These are phyloP conservation scores for Caenorhabditis macrosperma DNA, from an alignment of 2,888 invertebrate species.

Conservation along the genomic window DNA sequence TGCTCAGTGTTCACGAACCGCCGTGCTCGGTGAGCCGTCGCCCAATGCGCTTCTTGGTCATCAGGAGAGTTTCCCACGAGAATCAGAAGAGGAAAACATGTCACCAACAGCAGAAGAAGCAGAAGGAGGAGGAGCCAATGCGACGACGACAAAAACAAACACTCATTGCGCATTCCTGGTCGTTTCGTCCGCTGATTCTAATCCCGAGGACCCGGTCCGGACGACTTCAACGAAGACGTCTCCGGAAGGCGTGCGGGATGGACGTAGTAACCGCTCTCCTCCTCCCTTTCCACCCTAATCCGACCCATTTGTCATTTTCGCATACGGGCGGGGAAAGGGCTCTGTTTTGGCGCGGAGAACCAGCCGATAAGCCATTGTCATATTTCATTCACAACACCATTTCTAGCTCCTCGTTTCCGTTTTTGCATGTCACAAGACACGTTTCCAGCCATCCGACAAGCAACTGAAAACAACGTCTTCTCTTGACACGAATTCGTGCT, in stretches of 20 bases:
- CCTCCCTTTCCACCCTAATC: conserved; percentile 20
- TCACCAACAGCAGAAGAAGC: conserved; percentile 19
- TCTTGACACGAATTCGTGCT: no score
- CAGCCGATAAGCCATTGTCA: conserved; percentile 12
- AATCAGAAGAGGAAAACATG: conserved; percentile 44
- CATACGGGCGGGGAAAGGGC: conserved; percentile 2
- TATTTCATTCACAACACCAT: conserved; percentile 37
- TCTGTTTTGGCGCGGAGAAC: not conserved
- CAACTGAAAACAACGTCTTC: not conserved
- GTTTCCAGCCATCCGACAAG: not conserved
- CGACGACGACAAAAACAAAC: conserved; percentile 13
- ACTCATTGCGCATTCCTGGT: conserved; percentile 31
- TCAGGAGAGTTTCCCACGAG: conserved; percentile 13
- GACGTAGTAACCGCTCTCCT: conserved; percentile 24
- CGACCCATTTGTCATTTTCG: conserved; percentile 46
- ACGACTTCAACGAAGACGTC: no score
- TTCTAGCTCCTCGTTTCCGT: conserved; percentile 5
- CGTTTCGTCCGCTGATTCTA: conserved; percentile 19
- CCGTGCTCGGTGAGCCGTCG: conserved; percentile 29
- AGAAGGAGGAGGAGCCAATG: not conserved
- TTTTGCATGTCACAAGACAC: not conserved
- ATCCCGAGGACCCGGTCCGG: conserved; percentile 5
- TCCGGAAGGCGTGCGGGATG: no score
- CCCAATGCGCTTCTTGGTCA: not conserved
- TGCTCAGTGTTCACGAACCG: conserved; percentile 37